A percentile compares a stretch with the other conserved stretches of the same genome.
Conservation (phyloP, 2,888 invertebrate species). For the Drosophila eohydei region DNA sequence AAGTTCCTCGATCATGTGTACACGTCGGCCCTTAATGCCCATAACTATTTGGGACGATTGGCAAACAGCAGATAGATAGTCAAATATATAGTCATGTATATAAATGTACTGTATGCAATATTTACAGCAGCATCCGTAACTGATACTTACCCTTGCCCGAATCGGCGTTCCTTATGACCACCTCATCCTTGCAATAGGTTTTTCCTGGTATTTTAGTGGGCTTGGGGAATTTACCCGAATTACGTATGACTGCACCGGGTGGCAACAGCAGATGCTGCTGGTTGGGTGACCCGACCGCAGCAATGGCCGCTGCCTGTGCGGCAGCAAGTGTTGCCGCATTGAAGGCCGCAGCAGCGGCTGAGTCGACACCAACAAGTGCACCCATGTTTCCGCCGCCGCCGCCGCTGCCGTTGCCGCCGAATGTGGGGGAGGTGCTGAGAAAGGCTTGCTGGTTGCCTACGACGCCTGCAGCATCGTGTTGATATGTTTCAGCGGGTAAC, state of each 20-base stretch:
- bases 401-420: slow-evolving; percentile 76
- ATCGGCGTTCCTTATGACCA: slow-evolving; percentile 97
- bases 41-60: slow-evolving; percentile 88
- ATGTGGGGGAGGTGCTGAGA: slow-evolving; percentile 86
- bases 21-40: slow-evolving; percentile 99
- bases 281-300: slow-evolving; percentile 82
- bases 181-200: slow-evolving; percentile 97
- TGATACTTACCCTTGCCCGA: slow-evolving; percentile 94
- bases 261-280: slow-evolving; percentile 87
- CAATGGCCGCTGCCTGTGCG: slow-evolving; percentile 80
- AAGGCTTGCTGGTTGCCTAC: slow-evolving; percentile 82
- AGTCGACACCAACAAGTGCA: slow-evolving; percentile 56
- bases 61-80: slow-evolving; percentile 18
- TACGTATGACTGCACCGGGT: slow-evolving; percentile 94
- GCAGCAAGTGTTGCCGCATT: slow-evolving; percentile 68
- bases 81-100: not conserved
- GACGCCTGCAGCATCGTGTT: slow-evolving; percentile 61
- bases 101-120: not conserved
- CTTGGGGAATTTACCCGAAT: slow-evolving; percentile 94
- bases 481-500: slow-evolving; percentile 74
- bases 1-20: slow-evolving; percentile 99
- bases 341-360: slow-evolving; percentile 61
- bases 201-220: slow-evolving; percentile 96
- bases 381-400: slow-evolving; percentile 50
- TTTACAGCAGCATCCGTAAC: not conserved